Evolutionary conservation across 2,113 vertebrate genomes (phyloP), one percentile per base, ranked within the genome.

Genomic region (Notarius quadriscutis): DNA sequence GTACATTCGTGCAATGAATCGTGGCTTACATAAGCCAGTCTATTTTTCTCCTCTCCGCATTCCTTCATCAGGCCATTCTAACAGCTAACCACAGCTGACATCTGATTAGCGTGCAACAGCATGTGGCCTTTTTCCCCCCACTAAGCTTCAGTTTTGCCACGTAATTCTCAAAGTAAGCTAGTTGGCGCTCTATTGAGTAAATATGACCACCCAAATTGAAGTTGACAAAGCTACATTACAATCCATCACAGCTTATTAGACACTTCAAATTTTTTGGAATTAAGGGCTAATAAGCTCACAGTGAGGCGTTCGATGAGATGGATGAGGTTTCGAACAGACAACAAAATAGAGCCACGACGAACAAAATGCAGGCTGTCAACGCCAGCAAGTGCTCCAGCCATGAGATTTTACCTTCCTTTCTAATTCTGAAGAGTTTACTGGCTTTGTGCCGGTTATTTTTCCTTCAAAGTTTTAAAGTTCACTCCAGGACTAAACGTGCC

Each of bases 201-300:
- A 95, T 93, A 95, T 93, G 94, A 94, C 93, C 90, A 91, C 87
- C 84, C 72, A 92, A 94, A 96, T 95, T 94, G 94, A 93, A 94
- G 95, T 91, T 92, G 95, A 95, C 95, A 95, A 94, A 94, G 92
- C 93, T 93, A 95, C 94, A 95, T 95, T 94, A 95, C 92, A 93
- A 96, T 96, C 95, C 94, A 96, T 96, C 95, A 95, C 93, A 88
- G 92, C 92, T 94, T 95, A 96, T 96, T 96, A 96, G 94, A 95
- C 92, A 94, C 95, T 95, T 95, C 94, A 96, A 92, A 95, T 95
- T 94, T 81, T 95, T 92, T 89, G 87, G 92, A 94, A 95, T 95
- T 93, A 95, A 94, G 93, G 84, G 93, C 93, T 95, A 96, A 96
- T 95, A 94, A 94, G 93, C 81, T 69, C 86, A 90, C 90, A 90